Percentiles rank a stretch among this genome's conserved stretches.
These are phyloP conservation scores for Parus major DNA, from an alignment of 2,113 vertebrate species.

Conservation along the genomic window DNA sequence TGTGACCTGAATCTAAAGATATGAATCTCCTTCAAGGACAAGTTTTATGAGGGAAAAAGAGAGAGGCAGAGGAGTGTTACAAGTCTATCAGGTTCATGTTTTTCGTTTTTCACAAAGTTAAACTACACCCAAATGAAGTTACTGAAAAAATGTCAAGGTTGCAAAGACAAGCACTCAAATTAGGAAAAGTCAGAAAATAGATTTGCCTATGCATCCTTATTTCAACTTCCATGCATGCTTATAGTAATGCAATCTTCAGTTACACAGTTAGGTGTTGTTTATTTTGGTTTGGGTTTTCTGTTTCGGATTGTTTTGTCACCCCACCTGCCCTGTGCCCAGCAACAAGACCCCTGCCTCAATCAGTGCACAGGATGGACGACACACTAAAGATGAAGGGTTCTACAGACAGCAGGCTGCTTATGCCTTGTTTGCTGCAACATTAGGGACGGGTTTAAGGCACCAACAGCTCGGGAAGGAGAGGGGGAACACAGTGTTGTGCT, in stretches of 20 bases:
- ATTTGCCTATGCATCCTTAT: conserved; percentile 63
- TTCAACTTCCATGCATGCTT: neutral
- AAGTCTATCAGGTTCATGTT: neutral
- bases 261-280: neutral
- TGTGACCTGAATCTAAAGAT: neutral
- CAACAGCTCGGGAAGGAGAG: neutral
- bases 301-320: neutral
- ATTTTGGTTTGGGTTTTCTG: neutral
- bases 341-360: conserved; percentile 61
- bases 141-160: conserved; percentile 28
- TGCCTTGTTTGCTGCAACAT: neutral
- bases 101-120: neutral
- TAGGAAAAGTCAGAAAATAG: conserved; percentile 20
- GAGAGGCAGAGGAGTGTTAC: conserved; percentile 58
- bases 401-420: neutral
- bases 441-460: neutral
- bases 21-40: neutral
- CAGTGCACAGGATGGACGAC: conserved; percentile 68
- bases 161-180: conserved; percentile 63
- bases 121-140: conserved; percentile 23
- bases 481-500: neutral
- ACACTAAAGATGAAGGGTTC: neutral
- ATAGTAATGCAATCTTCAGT: neutral
- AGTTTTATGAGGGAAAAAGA: neutral
- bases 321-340: accelerated